These are phyloP conservation scores for Apostichopus leukothele DNA, from an alignment of 53 echinoderm and acorn worm genomes.

Conservation along the genomic window DNA sequence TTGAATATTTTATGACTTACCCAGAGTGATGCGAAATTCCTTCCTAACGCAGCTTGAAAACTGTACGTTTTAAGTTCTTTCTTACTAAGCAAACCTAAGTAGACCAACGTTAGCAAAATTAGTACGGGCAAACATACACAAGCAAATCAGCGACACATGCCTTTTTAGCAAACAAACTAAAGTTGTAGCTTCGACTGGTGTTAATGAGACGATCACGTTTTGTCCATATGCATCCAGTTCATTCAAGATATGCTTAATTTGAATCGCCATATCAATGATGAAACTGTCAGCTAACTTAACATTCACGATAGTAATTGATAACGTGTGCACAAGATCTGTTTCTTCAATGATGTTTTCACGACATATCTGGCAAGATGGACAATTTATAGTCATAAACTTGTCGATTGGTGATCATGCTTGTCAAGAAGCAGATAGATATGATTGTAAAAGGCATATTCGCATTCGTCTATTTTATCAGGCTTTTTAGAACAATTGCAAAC, in stretches of 20 bases:
- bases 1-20: background rate
- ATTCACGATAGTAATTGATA: conserved; percentile 23
- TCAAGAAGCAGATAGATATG: background rate
- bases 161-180: too few species aligned
- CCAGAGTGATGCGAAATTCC: background rate
- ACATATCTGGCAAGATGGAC: conserved; percentile 2
- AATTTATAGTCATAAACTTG: conserved; percentile 24
- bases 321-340: conserved; percentile 17
- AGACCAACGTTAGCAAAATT: too few species aligned
- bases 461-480: background rate
- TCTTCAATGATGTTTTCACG: conserved; percentile 25
- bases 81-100: too few species aligned
- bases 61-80: too few species aligned
- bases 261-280: background rate
- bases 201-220: conserved; percentile 32
- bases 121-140: too few species aligned
- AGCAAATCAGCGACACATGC: too few species aligned
- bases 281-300: background rate
- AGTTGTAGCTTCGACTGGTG: background rate
- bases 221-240: background rate
- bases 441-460: background rate
- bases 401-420: conserved; percentile 18
- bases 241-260: background rate
- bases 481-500: too few species aligned
- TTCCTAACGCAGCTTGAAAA: background rate